These are phyloP conservation scores for Diprion similis DNA, from an alignment of 1,140 invertebrate genomes.

Conservation along the genomic window DNA sequence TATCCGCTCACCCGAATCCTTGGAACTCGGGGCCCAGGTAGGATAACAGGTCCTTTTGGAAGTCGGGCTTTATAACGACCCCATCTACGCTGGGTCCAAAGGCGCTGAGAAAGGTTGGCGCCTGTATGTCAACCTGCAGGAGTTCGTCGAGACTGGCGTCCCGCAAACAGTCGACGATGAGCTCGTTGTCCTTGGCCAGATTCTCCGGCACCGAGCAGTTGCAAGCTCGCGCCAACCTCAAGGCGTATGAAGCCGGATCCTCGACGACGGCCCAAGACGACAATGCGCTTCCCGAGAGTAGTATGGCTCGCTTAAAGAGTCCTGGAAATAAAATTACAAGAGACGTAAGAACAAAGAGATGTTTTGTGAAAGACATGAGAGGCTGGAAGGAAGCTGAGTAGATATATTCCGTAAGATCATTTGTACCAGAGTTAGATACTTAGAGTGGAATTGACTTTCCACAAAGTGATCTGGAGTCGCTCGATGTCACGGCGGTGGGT, in stretches of 20 bases:
- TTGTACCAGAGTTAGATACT: no score
- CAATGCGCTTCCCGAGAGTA: conserved; percentile 91
- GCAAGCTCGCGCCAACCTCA: conserved; percentile 81
- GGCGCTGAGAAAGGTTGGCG: conserved; percentile 83
- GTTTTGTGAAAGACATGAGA: no score
- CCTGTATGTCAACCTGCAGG: conserved; percentile 77
- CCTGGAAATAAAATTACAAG: conserved; percentile 58
- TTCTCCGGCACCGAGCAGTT: conserved; percentile 87
- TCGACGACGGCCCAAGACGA: conserved; percentile 93
- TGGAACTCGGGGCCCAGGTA: conserved; percentile 74
- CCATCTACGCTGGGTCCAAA: conserved; percentile 89
- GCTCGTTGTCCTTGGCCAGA: conserved; percentile 77
- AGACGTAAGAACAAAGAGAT: no score
- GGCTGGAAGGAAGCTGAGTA: no score
- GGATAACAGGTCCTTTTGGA: conserved; percentile 76
- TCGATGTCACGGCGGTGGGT: no score
- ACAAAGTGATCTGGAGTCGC: no score
- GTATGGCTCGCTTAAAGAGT: conserved; percentile 88
- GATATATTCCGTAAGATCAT: no score
- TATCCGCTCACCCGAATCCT: conserved; percentile 64
- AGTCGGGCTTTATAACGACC: conserved; percentile 83
- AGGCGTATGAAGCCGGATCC: conserved; percentile 85
- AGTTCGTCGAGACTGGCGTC: conserved; percentile 80
- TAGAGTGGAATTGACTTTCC: no score
- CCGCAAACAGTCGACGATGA: conserved; percentile 81